These are phyloP conservation scores for Parasteatoda lunata DNA, from an alignment of 2,888 invertebrate species.

Conservation along the genomic window DNA sequence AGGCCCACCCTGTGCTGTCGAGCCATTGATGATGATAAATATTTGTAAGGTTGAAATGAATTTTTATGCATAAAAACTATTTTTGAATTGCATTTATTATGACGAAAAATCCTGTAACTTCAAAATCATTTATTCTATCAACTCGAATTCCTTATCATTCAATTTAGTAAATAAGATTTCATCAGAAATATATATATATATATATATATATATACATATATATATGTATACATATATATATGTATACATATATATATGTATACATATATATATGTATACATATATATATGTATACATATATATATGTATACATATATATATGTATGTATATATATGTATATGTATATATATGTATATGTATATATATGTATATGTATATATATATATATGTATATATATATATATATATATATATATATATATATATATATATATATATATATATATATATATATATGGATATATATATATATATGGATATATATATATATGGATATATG, in stretches of 20 bases:
- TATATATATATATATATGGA: background rate
- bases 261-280: background rate
- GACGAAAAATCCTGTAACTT: no score
- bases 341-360: background rate
- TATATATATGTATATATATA: slow-evolving; percentile 1
- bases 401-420: slow-evolving; percentile 3
- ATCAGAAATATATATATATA: background rate
- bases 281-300: slow-evolving; percentile 3
- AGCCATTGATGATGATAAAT: no score
- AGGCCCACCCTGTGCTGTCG: no score
- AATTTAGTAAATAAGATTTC: no score
- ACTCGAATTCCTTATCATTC: no score
- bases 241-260: background rate
- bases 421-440: slow-evolving; percentile 3
- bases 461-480: background rate
- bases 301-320: background rate
- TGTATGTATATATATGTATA: background rate
- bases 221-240: background rate
- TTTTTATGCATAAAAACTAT: no score
- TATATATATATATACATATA: slow-evolving; percentile 1
- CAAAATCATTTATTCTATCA: no score
- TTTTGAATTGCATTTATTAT: no score
- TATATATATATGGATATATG: background rate
- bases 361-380: slow-evolving; percentile 1
- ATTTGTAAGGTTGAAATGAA: no score